Conservation (phyloP, 2,797 vertebrate species). For the Petrocephalus schoutedeni region DNA sequence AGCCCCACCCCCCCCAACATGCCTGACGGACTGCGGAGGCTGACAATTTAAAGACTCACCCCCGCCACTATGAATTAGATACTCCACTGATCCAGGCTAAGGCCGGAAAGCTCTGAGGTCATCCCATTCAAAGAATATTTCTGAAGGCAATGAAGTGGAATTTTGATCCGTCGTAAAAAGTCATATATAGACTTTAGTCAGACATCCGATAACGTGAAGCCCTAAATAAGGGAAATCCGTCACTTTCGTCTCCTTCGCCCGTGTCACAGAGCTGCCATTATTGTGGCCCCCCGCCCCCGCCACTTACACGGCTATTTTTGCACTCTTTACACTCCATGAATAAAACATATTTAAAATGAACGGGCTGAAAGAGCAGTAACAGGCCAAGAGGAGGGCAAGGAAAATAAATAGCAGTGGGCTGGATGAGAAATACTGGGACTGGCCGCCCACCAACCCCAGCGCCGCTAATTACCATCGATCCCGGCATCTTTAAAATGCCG, state of each 20-base stretch:
- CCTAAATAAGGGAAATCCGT: not conserved
- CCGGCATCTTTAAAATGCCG: constrained; percentile 12
- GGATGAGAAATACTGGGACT: not conserved
- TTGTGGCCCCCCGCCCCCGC: not conserved
- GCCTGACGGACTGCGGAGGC: not conserved
- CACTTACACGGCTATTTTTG: not conserved
- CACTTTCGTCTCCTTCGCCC: not conserved
- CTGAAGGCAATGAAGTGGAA: not conserved
- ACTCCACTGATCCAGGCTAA: not conserved
- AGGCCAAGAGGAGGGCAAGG: not conserved
- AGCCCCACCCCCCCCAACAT: not conserved
- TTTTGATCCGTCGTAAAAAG: not conserved
- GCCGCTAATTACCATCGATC: constrained; percentile 28
- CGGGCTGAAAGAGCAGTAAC: not conserved
- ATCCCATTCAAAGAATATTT: not conserved
- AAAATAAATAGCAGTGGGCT: not conserved
- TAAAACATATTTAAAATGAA: not conserved
- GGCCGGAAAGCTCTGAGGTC: not conserved
- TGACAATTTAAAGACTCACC: not conserved
- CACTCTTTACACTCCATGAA: not conserved
- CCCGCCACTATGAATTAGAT: not conserved
- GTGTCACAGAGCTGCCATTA: not conserved
- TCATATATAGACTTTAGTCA: not conserved
- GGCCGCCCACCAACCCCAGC: not conserved
- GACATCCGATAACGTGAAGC: no score